Evolutionary conservation across 1,140 invertebrate genomes (phyloP).

Genomic region (Sipha flava): DNA sequence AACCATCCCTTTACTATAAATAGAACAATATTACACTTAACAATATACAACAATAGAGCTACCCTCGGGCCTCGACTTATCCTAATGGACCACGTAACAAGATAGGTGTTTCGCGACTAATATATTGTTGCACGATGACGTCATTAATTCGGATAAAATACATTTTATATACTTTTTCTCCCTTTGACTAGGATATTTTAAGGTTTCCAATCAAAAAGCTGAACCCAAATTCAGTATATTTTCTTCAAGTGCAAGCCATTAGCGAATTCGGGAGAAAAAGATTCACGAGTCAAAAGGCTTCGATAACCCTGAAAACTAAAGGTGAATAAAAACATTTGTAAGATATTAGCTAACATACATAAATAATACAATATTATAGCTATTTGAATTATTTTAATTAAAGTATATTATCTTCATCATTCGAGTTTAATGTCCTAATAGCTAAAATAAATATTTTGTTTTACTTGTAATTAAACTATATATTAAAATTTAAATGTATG

Average conservation of each 20-base stretch:
- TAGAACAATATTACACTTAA: constrained; percentile 7
- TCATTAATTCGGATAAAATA: neutral
- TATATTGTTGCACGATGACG: constrained; percentile 28
- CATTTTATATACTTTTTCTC: constrained; percentile 4
- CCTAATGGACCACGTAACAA: constrained; percentile 30
- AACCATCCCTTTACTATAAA: neutral
- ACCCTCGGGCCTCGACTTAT: constrained; percentile 18
- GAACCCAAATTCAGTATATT: constrained; percentile 24
- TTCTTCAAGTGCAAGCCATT: constrained; percentile 31
- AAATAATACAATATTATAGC: neutral
- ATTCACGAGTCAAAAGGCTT: constrained; percentile 12
- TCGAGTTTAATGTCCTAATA: no score
- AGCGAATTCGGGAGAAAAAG: constrained; percentile 26
- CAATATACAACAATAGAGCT: constrained; percentile 17
- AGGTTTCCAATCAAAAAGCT: constrained; percentile 27
- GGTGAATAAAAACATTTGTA: constrained; percentile 2
- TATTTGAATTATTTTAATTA: neutral
- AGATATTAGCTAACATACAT: neutral
- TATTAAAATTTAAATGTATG: no score
- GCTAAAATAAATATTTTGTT: no score
- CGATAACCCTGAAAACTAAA: constrained; percentile 23
- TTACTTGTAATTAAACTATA: no score
- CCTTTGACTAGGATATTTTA: constrained; percentile 4
- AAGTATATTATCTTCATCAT: neutral
- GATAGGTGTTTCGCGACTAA: constrained; percentile 18